A percentile compares a stretch with the other conserved stretches of the same genome.
These are phyloP conservation scores for Drosophila anomelani DNA, from an alignment of 2,888 invertebrate species.

Conservation along the genomic window DNA sequence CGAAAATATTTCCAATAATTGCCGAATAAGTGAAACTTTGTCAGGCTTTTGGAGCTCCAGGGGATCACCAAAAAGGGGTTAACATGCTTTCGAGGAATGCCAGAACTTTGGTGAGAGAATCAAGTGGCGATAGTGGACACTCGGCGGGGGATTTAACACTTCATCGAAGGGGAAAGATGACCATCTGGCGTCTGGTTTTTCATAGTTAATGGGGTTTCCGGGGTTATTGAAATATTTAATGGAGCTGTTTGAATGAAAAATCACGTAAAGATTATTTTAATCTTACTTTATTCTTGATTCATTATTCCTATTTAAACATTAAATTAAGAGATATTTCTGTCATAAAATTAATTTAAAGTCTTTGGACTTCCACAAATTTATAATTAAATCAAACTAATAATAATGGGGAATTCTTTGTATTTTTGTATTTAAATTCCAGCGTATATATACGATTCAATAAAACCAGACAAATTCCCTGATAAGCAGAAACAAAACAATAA, in stretches of 20 bases:
- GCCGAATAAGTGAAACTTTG: conserved; percentile 52
- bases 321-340: no score
- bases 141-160: conserved; percentile 60
- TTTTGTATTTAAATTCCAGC: not conserved
- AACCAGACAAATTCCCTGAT: not conserved
- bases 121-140: conserved; percentile 20
- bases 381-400: not conserved
- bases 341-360: not conserved
- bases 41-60: conserved; percentile 17
- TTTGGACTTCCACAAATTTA: not conserved
- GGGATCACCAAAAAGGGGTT: conserved; percentile 30
- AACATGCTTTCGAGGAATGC: conserved; percentile 32
- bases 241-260: not conserved
- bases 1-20: conserved; percentile 61
- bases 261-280: not conserved
- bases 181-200: conserved; percentile 9
- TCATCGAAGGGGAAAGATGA: conserved; percentile 23
- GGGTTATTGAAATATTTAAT: not conserved
- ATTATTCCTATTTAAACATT: no score
- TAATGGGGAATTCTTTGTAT: not conserved
- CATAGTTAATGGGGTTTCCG: not conserved
- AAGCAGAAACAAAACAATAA: not conserved
- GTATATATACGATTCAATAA: not conserved
- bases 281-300: not conserved
- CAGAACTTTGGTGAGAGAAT: conserved; percentile 4